A percentile compares a stretch with the other conserved stretches of the same genome.
phyloP scores from a whole-genome alignment of 2,888 invertebrate species.

The Tupiocoris notatus region DNA sequence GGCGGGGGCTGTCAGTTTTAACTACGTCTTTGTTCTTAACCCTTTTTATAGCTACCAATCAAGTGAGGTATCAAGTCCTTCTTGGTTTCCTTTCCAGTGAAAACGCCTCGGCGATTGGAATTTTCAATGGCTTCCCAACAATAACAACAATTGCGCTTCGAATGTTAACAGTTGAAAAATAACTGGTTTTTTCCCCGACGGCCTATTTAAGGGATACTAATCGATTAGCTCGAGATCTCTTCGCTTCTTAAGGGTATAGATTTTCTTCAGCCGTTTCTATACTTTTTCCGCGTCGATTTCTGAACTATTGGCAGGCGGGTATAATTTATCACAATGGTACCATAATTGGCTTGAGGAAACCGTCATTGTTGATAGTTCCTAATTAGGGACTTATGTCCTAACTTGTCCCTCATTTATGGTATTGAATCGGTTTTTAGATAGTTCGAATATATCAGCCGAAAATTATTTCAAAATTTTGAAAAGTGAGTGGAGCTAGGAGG shows the following conservation, averaged over 20 bases:
- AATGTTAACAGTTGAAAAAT: constrained; percentile 29
- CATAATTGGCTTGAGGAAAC: not conserved
- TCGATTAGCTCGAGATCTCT: not conserved
- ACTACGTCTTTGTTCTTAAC: constrained; percentile 38
- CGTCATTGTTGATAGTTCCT: no score
- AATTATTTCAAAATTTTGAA: no score
- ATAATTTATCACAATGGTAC: not conserved
- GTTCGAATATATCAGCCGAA: no score
- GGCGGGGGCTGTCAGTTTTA: constrained; percentile 36
- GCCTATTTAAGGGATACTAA: constrained; percentile 20
- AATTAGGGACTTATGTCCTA: no score
- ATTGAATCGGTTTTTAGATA: no score
- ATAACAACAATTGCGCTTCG: constrained; percentile 30
- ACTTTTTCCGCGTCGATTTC: not conserved
- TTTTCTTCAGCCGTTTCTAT: not conserved
- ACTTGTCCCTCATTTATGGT: no score
- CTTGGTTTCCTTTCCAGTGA: constrained; percentile 16
- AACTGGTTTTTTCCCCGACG: constrained; percentile 1
- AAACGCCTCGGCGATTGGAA: constrained; percentile 29
- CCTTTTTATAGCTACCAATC: constrained; percentile 35
- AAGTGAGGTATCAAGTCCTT: constrained; percentile 34
- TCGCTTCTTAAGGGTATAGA: not conserved
- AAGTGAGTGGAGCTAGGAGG: no score
- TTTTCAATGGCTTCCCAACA: constrained; percentile 25
- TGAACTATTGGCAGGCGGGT: not conserved